Evolutionary conservation across 1,140 invertebrate species (phyloP).

Genomic region (Maniola jurtina): DNA sequence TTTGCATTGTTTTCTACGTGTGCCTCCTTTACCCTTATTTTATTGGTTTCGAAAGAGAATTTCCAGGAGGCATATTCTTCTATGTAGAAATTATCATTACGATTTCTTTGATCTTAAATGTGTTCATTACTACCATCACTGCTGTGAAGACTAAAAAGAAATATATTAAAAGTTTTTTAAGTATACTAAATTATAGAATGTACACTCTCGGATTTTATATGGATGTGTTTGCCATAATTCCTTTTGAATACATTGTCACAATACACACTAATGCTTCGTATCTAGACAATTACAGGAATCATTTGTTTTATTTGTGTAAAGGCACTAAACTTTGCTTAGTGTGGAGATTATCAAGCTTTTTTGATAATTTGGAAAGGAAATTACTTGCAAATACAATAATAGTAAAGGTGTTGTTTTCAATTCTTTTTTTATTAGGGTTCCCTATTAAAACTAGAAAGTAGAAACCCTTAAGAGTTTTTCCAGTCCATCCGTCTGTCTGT

Average conservation of each 20-base stretch:
- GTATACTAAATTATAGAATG: slow-evolving; percentile 62
- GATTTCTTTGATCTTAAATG: slow-evolving; percentile 56
- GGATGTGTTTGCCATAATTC: slow-evolving; percentile 65
- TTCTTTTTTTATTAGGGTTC: neutral
- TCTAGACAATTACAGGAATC: slow-evolving; percentile 55
- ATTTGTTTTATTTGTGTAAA: slow-evolving; percentile 68
- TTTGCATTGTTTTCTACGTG: slow-evolving; percentile 55
- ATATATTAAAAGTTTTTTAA: slow-evolving; percentile 54
- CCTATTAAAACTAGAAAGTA: neutral
- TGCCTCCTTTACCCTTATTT: slow-evolving; percentile 63
- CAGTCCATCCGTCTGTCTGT: no score
- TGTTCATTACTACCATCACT: slow-evolving; percentile 53
- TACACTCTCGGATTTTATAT: slow-evolving; percentile 69
- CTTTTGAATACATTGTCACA: slow-evolving; percentile 67
- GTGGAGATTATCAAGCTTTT: slow-evolving; percentile 66
- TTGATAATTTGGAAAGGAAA: slow-evolving; percentile 63
- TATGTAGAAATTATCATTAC: slow-evolving; percentile 57
- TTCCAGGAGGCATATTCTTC: slow-evolving; percentile 52
- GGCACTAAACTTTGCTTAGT: slow-evolving; percentile 65
- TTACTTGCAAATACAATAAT: slow-evolving; percentile 57
- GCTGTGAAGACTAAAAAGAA: slow-evolving; percentile 67
- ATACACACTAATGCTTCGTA: slow-evolving; percentile 56
- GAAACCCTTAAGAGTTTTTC: no score
- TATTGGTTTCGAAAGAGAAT: slow-evolving; percentile 56
- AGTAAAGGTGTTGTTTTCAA: slow-evolving; percentile 47